These are phyloP conservation scores for Brachionus sp. DNA, from an alignment of 1,140 invertebrate species.

Conservation along the genomic window DNA sequence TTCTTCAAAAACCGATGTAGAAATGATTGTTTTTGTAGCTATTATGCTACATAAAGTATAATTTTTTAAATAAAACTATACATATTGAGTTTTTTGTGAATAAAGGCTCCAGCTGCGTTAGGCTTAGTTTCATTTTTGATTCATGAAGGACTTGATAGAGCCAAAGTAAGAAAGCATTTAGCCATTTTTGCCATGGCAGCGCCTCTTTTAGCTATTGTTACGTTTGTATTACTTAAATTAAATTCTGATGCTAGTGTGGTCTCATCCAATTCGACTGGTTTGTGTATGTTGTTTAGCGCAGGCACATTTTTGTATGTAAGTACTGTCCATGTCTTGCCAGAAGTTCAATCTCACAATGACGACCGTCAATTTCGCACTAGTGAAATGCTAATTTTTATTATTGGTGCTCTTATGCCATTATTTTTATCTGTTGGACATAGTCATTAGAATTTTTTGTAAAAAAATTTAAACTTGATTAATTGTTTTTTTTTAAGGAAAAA, in stretches of 20 bases:
- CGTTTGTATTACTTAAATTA: slow-evolving; percentile 85
- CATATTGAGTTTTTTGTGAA: slow-evolving; percentile 46
- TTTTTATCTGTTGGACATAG: slow-evolving; percentile 84
- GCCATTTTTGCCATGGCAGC: slow-evolving; percentile 89
- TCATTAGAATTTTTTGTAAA: slow-evolving; percentile 62
- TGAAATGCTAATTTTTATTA: slow-evolving; percentile 76
- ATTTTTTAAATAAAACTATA: not conserved
- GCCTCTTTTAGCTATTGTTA: slow-evolving; percentile 80
- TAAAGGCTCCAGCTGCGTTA: slow-evolving; percentile 89
- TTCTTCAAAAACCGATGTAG: slow-evolving; percentile 87
- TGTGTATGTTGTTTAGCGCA: slow-evolving; percentile 96
- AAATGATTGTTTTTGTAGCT: slow-evolving; percentile 90
- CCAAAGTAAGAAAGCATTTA: slow-evolving; percentile 79
- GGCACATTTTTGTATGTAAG: slow-evolving; percentile 98
- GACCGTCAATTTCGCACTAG: slow-evolving; percentile 59
- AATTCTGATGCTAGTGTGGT: slow-evolving; percentile 63
- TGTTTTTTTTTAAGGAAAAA: not conserved
- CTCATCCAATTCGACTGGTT: slow-evolving; percentile 82
- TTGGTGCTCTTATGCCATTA: slow-evolving; percentile 78
- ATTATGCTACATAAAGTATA: slow-evolving; percentile 95
- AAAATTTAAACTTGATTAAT: not conserved
- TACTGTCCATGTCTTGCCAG: slow-evolving; percentile 93
- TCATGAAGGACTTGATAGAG: slow-evolving; percentile 85
- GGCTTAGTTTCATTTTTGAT: slow-evolving; percentile 92
- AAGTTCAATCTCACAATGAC: slow-evolving; percentile 67